A percentile compares a stretch with the other conserved stretches of the same genome.
Conservation (phyloP, 64 coral and sea anemone genomes). For the Hydrozoanthus tunicans region DNA sequence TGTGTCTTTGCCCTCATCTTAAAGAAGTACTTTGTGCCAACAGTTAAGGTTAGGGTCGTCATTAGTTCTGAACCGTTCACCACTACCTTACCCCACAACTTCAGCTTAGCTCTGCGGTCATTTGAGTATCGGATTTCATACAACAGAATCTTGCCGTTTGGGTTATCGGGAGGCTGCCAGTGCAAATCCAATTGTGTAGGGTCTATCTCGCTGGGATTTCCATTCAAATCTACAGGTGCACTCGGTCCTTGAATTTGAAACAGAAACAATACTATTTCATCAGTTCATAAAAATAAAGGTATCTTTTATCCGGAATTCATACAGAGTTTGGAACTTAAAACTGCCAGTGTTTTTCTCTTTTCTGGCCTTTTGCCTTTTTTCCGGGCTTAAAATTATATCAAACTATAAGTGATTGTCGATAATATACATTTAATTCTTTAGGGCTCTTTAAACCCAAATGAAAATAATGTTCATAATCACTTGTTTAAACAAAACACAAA, state of each 20-base stretch:
- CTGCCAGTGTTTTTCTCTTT: too few species aligned
- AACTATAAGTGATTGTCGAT: too few species aligned
- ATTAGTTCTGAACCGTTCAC: constrained; percentile 55
- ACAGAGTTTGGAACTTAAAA: too few species aligned
- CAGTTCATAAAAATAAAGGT: too few species aligned
- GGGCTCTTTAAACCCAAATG: too few species aligned
- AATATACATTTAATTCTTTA: too few species aligned
- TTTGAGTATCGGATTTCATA: constrained; percentile 78
- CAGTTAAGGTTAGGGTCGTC: constrained; percentile 54
- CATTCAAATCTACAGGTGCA: constrained; percentile 69
- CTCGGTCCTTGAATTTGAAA: constrained; percentile 48
- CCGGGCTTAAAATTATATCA: too few species aligned
- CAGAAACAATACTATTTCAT: background rate
- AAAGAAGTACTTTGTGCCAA: constrained; percentile 79
- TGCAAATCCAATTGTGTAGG: constrained; percentile 45
- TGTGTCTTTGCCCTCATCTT: constrained; percentile 75
- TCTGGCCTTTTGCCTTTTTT: too few species aligned
- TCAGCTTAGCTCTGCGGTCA: constrained; percentile 33
- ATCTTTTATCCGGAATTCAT: too few species aligned
- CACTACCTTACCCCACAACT: constrained; percentile 55
- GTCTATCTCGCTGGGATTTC: constrained; percentile 63
- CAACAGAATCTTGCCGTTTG: constrained; percentile 65
- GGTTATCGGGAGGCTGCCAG: constrained; percentile 75
- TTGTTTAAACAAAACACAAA: too few species aligned
- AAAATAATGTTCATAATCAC: too few species aligned